Conservation (phyloP, 2,113 vertebrate genomes). For the Sinocyclocheilus grahami region DNA sequence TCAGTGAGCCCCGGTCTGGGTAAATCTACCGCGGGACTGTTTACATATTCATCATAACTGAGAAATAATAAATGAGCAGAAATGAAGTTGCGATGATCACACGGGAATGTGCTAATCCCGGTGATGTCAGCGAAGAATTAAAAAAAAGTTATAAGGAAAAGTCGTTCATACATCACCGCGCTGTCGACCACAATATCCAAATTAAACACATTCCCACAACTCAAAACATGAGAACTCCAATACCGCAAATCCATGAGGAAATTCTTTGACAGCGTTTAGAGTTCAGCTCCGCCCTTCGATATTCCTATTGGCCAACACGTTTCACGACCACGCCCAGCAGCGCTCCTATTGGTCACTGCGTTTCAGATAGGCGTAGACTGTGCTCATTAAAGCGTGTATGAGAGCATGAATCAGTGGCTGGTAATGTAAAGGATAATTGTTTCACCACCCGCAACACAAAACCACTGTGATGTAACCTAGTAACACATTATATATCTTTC, state of each 20-base stretch:
- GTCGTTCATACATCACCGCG: too few species aligned
- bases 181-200: too few species aligned
- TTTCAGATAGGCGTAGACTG: neutral
- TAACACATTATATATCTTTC: neutral
- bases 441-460: neutral
- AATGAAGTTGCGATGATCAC: too few species aligned
- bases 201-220: neutral
- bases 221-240: neutral
- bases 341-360: neutral
- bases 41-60: too few species aligned
- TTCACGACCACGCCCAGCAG: neutral
- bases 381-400: neutral
- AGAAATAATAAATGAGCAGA: too few species aligned
- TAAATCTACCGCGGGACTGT: too few species aligned
- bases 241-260: slow-evolving; percentile 31
- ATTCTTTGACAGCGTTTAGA: slow-evolving; percentile 33
- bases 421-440: slow-evolving; percentile 4
- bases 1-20: too few species aligned
- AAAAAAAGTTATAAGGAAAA: too few species aligned
- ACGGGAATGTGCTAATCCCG: too few species aligned
- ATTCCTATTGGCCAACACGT: slow-evolving; percentile 36
- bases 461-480: neutral
- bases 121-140: too few species aligned
- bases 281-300: neutral
- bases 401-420: slow-evolving; percentile 38